Conservation (phyloP, 2,797 vertebrate genomes). For the Sebastes vulpes region DNA sequence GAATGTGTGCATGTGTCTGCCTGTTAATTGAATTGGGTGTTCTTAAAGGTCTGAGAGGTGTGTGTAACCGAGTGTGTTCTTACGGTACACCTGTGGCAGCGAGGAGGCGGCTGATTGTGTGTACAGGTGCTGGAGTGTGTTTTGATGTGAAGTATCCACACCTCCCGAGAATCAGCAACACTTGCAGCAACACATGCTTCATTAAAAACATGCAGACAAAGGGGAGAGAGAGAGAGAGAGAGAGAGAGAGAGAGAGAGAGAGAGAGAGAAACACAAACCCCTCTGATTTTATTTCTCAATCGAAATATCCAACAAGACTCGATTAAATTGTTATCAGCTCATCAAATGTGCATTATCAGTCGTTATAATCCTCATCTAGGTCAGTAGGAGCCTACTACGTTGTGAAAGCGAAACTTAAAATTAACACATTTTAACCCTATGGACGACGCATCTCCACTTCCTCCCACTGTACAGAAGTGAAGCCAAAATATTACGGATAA, state of each 20-base stretch:
- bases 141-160: constrained; percentile 68
- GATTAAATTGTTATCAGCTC: no score
- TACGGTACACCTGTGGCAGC: constrained; percentile 62
- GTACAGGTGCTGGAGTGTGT: constrained; percentile 49
- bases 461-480: no score
- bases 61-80: constrained; percentile 38
- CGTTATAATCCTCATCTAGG: no score
- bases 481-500: no score
- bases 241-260: no score
- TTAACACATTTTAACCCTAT: no score
- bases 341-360: no score
- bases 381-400: no score
- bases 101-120: constrained; percentile 38
- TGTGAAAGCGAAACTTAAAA: no score
- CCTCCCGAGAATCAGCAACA: constrained; percentile 26
- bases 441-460: no score
- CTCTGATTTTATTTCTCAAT: not conserved
- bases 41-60: constrained; percentile 68
- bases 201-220: not conserved
- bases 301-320: not conserved
- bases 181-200: constrained; percentile 6
- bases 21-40: constrained; percentile 67
- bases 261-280: not conserved
- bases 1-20: constrained; percentile 53
- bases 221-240: not conserved